phyloP scores from a whole-genome alignment of 1,140 invertebrate genomes.

The Centruroides sculpturatus region DNA sequence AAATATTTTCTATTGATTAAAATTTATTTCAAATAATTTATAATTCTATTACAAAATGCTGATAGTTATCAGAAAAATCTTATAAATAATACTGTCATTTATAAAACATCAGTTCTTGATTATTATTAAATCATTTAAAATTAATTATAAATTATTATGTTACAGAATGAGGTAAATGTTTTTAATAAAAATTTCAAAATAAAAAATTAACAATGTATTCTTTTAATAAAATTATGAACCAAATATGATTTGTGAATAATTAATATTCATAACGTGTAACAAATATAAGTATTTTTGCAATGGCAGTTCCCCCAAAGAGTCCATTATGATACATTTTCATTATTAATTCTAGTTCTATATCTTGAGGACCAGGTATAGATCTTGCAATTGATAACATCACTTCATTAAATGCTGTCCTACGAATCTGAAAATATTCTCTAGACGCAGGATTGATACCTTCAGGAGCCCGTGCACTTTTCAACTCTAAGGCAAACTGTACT shows the following conservation, averaged over 20 bases:
- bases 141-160: too few species aligned
- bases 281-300: constrained; percentile 67
- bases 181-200: too few species aligned
- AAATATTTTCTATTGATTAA: too few species aligned
- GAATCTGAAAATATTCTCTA: constrained; percentile 48
- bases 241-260: neutral
- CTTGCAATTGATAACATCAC: constrained; percentile 54
- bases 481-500: constrained; percentile 55
- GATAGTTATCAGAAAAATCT: too few species aligned
- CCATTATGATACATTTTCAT: constrained; percentile 67
- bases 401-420: constrained; percentile 39
- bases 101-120: too few species aligned
- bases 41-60: too few species aligned
- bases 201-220: too few species aligned
- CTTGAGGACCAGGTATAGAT: constrained; percentile 66
- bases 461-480: constrained; percentile 46
- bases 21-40: too few species aligned
- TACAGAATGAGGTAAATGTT: too few species aligned
- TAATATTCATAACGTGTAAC: constrained; percentile 72
- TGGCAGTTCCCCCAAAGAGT: constrained; percentile 53
- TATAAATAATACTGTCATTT: too few species aligned
- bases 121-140: too few species aligned
- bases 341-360: constrained; percentile 65
- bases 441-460: constrained; percentile 40
- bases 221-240: neutral